These are phyloP conservation scores for Neelides sp. DNA, from an alignment of 1,140 invertebrate species.

Conservation along the genomic window DNA sequence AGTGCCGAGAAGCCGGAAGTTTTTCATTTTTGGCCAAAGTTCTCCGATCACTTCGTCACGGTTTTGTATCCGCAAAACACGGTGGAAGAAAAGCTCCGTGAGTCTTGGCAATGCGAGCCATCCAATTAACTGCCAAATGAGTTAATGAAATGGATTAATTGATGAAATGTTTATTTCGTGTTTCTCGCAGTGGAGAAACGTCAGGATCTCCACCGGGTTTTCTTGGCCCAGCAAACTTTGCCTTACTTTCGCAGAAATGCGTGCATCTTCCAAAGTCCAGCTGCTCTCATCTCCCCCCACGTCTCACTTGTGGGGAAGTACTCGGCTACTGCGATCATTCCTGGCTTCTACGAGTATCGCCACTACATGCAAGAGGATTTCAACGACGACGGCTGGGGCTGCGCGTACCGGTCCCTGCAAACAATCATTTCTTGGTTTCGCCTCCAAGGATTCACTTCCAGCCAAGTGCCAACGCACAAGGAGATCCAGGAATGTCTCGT, in stretches of 20 bases:
- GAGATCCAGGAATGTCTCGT: conserved; percentile 81
- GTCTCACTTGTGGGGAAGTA: conserved; percentile 33
- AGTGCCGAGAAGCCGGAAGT: conserved; percentile 40
- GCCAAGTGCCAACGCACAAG: conserved; percentile 65
- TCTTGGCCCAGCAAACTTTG: conserved; percentile 18
- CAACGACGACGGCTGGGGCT: conserved; percentile 97
- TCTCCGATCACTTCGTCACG: conserved; percentile 60
- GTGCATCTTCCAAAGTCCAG: conserved; percentile 16
- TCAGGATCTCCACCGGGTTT: conserved; percentile 16
- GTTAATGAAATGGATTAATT: conserved; percentile 43
- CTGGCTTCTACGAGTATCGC: conserved; percentile 81
- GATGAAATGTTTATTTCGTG: conserved; percentile 39
- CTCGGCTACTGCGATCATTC: conserved; percentile 51
- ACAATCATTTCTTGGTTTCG: conserved; percentile 93
- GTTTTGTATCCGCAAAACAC: conserved; percentile 51
- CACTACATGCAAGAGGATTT: conserved; percentile 94
- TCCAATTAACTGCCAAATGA: conserved; percentile 19
- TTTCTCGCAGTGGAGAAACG: conserved; percentile 11
- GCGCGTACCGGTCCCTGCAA: conserved; percentile 95
- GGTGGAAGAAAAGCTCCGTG: conserved; percentile 50
- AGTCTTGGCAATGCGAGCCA: conserved; percentile 24
- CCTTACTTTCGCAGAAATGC: conserved; percentile 24
- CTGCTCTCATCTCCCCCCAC: conserved; percentile 20
- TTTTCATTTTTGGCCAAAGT: conserved; percentile 49
- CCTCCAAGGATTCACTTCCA: conserved; percentile 80